Evolutionary conservation across 1,140 invertebrate genomes (phyloP), one percentile per base, ranked within the genome.

Genomic region (Pachypsylla venusta): DNA sequence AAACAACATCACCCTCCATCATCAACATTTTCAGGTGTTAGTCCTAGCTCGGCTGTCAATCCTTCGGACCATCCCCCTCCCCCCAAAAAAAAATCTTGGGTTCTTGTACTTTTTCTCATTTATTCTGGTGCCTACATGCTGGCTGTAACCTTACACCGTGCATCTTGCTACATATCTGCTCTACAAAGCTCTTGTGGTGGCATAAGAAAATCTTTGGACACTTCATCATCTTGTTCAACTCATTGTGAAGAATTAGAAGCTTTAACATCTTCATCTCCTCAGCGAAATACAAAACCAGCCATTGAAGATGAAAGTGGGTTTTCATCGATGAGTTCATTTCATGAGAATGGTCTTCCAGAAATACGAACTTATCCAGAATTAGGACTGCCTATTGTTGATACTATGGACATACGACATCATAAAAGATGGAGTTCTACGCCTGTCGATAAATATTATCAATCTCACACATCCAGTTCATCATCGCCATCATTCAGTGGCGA

Each of bases 241-340:
- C 25, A 24, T 10, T n/a, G 56, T 10, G 25, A 28, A 7, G 56
- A 57, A n/a, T 20, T 27, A n/a, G 56, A 57, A 54, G 16, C n/a
- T 35, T n/a, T 60, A 12, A 12, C 20, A 4, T 54, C 58, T 24
- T 14, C 58, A 14, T 42, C 57, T 14, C 58, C 35, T 14, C 61
- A 30, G n/a, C 25, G 19, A 28, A 28, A 39, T 2, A 35, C 54
- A n/a, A 40, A 48, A 27, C 58, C 54, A 14, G 20, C 26, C 1
- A 14, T 58, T 35, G 85, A 88, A 66, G 84, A 86, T 62, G 85
- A 88, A 66, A 87, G 84, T 65, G 85, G 85, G 13, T 88, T 88
- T 68, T 87, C 84, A 13, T 87, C 84, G 1, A 82, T 87, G 73
- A 85, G 80, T 68, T 87, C 84, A 2, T 87, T 87, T 64, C 84